phyloP scores from a whole-genome alignment of 2,888 invertebrate species.

The Ormyrus nitidulus region DNA sequence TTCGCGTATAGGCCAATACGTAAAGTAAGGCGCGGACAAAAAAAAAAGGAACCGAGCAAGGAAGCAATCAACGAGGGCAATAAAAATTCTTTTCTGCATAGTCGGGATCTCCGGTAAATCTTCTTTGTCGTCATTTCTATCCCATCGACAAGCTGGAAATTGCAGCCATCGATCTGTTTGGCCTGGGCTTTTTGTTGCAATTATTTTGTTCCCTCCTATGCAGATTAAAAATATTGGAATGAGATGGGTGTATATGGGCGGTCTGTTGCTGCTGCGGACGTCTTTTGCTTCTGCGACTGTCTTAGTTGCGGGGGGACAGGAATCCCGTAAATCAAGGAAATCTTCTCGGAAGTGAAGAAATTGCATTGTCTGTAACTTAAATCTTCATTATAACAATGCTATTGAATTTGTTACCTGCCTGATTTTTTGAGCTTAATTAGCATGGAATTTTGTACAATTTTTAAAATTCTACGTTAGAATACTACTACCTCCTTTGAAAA shows the following conservation, averaged over 20 bases:
- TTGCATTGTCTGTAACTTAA: no score
- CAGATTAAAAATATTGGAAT: constrained; percentile 18
- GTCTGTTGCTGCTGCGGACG: neutral
- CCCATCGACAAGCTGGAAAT: constrained; percentile 10
- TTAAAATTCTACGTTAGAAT: no score
- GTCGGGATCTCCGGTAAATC: constrained; percentile 19
- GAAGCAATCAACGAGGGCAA: constrained; percentile 30
- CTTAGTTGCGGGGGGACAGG: neutral
- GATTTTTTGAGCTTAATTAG: no score
- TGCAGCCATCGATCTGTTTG: constrained; percentile 8
- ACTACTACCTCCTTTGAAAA: no score
- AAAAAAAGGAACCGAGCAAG: constrained; percentile 7
- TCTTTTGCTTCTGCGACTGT: neutral
- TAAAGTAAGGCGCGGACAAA: neutral
- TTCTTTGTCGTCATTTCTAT: constrained; percentile 25
- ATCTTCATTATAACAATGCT: no score
- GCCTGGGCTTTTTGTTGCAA: neutral
- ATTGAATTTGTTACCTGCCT: no score
- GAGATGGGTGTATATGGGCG: neutral
- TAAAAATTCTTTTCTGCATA: constrained; percentile 27
- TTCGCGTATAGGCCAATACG: neutral
- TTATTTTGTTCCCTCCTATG: neutral
- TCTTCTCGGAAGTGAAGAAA: neutral
- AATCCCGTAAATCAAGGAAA: neutral
- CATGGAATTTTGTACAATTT: no score